Evolutionary conservation across 1,140 invertebrate genomes (phyloP), one percentile per base, ranked within the genome.

Genomic region (Nymphalis io): DNA sequence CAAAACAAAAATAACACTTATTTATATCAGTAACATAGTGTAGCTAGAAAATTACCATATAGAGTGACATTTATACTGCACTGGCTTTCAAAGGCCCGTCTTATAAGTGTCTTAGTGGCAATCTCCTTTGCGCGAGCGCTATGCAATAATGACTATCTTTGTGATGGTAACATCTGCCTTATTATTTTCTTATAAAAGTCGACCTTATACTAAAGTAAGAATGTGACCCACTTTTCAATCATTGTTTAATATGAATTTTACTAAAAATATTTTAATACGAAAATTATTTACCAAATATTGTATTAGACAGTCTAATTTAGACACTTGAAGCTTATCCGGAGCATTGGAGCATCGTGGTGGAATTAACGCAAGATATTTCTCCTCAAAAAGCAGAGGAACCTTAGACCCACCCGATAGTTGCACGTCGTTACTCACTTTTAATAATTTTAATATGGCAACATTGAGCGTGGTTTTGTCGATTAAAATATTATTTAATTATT

Each of bases 21-120:
- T 62, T 51, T 39, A n/a, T 33, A 61, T 15, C 60, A 63, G 27
- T 68, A 60, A 58, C 60, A 66, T 62, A 58, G 27, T 18, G 44
- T 61, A 70, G 63, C 62, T 39, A 44, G 53, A 51, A 40, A 53
- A 83, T 86, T 86, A 82, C 74, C 82, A 84, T 86, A 86, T 86
- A 86, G 76, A 86, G 80, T 83, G 84, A 79, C 81, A 83, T 81
- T 86, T 82, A 82, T 81, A 82, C 72, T 80, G 79, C 75, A 75
- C 72, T 73, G 72, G 62, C 60, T 83, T 67, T 83, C 75, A 86
- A 82, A 83, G 79, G 73, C 71, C 48, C 68, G 46, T 73, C 78
- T 77, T 79, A 75, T 73, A 66, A 60, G 59, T 65, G 59, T 67
- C 68, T 70, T 67, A 62, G 68, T 62, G 59, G 69, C 68, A 66